These are phyloP conservation scores for Corythornis vintsioides DNA, from an alignment of 2,113 vertebrate species.

Conservation along the genomic window DNA sequence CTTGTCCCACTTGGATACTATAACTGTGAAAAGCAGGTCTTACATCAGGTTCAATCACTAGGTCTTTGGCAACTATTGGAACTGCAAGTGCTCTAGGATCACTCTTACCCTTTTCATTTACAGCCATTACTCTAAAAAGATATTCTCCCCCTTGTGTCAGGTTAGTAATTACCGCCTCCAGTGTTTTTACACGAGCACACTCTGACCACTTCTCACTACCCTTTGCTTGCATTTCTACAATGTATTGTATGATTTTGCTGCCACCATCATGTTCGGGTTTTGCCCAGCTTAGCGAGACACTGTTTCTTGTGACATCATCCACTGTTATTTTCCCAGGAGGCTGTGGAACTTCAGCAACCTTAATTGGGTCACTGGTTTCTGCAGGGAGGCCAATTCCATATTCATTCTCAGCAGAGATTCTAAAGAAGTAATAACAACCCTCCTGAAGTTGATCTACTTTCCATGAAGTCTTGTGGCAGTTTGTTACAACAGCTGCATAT, in stretches of 20 bases:
- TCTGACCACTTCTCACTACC: conserved; percentile 93
- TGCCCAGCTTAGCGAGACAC: conserved; percentile 93
- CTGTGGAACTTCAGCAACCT: conserved; percentile 96
- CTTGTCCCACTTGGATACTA: conserved; percentile 90
- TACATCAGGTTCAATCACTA: conserved; percentile 94
- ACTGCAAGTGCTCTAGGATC: conserved; percentile 92
- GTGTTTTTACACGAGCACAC: conserved; percentile 90
- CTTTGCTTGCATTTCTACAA: conserved; percentile 95
- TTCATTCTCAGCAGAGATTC: conserved; percentile 93
- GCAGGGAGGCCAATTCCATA: conserved; percentile 92
- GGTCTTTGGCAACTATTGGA: conserved; percentile 91
- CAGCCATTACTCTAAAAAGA: conserved; percentile 91
- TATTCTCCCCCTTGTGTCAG: conserved; percentile 93
- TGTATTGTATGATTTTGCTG: conserved; percentile 93
- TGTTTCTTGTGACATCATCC: conserved; percentile 93
- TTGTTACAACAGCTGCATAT: conserved; percentile 93
- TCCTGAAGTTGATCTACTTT: conserved; percentile 95
- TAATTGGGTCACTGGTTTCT: conserved; percentile 88
- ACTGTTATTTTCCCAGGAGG: conserved; percentile 91
- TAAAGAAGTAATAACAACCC: conserved; percentile 94
- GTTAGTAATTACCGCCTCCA: conserved; percentile 89
- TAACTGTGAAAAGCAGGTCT: conserved; percentile 91
- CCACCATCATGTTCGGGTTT: conserved; percentile 97
- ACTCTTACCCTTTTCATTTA: conserved; percentile 97
- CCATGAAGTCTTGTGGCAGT: conserved; percentile 92